Percentiles rank a stretch among this genome's conserved stretches.
phyloP scores from a whole-genome alignment of 1,140 invertebrate genomes.

The Cydia splendana region DNA sequence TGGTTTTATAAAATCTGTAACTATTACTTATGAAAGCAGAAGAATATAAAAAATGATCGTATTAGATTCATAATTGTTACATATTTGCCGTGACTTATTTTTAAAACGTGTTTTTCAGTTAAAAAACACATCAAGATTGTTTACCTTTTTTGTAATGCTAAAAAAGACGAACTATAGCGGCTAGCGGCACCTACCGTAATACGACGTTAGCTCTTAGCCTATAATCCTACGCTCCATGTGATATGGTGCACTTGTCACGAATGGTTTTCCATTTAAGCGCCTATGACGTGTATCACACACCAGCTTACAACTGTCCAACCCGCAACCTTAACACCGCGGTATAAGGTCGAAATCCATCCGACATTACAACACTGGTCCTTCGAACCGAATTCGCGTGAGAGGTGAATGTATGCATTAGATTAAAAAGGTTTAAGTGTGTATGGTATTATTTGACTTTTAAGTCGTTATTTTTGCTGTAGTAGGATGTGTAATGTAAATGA shows the following conservation, averaged over 20 bases:
- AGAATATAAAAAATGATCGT: too few relatives aligned
- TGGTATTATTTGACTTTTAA: neutral
- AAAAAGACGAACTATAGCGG: too few relatives aligned
- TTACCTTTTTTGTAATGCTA: too few relatives aligned
- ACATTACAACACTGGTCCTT: neutral
- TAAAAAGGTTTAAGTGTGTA: neutral
- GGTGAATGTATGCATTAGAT: neutral
- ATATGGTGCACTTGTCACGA: conserved; percentile 42
- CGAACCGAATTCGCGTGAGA: conserved; percentile 15
- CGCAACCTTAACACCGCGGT: neutral
- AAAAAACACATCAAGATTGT: too few relatives aligned
- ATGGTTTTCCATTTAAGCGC: conserved; percentile 43
- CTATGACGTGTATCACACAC: neutral
- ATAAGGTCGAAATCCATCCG: neutral
- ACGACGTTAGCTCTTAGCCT: conserved; percentile 33
- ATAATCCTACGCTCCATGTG: conserved; percentile 37
- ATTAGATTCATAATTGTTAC: too few relatives aligned
- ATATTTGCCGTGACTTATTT: too few relatives aligned
- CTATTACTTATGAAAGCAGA: too few relatives aligned
- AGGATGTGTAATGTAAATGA: too few relatives aligned
- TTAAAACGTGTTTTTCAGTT: too few relatives aligned
- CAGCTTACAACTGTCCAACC: neutral
- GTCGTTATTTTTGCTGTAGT: too few relatives aligned
- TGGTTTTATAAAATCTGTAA: too few relatives aligned
- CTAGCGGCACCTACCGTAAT: too few relatives aligned